These are phyloP conservation scores for Leucophenga maculata DNA, from an alignment of 2,888 invertebrate genomes.

Conservation along the genomic window DNA sequence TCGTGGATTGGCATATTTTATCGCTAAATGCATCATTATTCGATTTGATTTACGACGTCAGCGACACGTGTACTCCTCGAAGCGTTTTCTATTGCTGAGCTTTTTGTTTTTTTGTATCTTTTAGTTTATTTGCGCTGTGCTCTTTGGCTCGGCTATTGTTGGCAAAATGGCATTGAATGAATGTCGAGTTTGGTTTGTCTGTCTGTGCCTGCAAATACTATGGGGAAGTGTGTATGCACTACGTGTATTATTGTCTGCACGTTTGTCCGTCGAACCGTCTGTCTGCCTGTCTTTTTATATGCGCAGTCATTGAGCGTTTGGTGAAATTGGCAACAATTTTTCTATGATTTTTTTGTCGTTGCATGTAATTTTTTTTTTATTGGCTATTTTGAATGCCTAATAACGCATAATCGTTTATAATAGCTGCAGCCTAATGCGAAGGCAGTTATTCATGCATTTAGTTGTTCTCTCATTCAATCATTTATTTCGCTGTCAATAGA, in stretches of 20 bases:
- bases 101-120: too few species aligned
- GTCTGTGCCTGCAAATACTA: neutral
- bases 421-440: neutral
- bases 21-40: constrained; percentile 64
- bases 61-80: constrained; percentile 32
- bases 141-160: neutral
- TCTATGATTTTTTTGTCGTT: neutral
- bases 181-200: too few species aligned
- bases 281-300: neutral
- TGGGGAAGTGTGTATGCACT: neutral
- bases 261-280: neutral
- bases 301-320: neutral
- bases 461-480: neutral
- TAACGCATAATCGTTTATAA: constrained; percentile 15
- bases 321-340: constrained; percentile 11
- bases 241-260: neutral
- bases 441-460: neutral
- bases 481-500: neutral
- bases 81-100: constrained; percentile 41
- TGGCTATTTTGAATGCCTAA: constrained; percentile 4
- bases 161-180: neutral
- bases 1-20: constrained; percentile 64
- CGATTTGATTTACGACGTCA: constrained; percentile 56
- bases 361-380: neutral
- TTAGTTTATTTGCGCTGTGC: neutral